Evolutionary conservation across 2,113 vertebrate species (phyloP).

Genomic region (Redunca redunca): DNA sequence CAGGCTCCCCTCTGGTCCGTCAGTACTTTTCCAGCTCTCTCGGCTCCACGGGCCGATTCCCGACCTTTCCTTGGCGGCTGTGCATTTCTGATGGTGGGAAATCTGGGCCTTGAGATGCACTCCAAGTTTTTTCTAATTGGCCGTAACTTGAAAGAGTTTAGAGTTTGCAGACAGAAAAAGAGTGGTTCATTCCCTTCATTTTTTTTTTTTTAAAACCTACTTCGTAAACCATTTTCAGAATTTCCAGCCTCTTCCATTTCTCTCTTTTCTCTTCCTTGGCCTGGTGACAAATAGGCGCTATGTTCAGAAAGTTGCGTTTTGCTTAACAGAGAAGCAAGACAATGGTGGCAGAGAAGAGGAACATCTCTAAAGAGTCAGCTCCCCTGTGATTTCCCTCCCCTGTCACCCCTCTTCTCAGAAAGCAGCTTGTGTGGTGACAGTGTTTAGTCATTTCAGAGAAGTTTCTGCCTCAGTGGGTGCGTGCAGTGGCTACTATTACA

Average conservation of each 20-base stretch:
- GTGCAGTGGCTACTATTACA: background rate
- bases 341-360: background rate
- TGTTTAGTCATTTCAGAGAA: background rate
- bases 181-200: background rate
- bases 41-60: background rate
- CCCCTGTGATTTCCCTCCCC: background rate
- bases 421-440: background rate
- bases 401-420: background rate
- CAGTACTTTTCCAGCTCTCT: constrained; percentile 34
- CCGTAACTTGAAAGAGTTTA: background rate
- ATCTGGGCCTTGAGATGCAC: background rate
- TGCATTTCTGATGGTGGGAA: background rate
- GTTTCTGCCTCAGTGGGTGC: background rate
- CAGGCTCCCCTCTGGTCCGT: background rate
- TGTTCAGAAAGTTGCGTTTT: background rate
- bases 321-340: background rate
- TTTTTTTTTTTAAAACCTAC: background rate
- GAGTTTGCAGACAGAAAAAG: background rate
- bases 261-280: background rate
- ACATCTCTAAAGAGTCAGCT: background rate
- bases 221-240: background rate
- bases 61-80: background rate
- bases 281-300: background rate
- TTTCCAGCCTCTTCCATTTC: background rate
- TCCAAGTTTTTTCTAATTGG: background rate